Percentiles rank a stretch among this genome's conserved stretches.
Conservation (phyloP, 2,113 vertebrate species). For the Potamarius usumacintae region DNA sequence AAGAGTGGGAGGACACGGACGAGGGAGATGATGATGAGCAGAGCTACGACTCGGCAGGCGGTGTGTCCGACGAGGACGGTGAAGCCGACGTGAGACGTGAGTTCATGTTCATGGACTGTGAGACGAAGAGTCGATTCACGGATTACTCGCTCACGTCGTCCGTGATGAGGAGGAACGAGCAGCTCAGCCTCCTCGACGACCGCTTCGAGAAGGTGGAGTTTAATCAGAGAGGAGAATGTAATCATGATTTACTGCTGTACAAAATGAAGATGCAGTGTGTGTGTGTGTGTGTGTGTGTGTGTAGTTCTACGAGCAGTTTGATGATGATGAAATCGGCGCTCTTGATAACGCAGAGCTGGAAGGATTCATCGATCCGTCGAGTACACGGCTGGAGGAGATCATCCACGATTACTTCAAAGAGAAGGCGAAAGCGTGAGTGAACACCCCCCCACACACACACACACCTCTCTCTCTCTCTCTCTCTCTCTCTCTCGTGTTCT, state of each 20-base stretch:
- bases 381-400: constrained; percentile 82
- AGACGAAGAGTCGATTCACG: constrained; percentile 94
- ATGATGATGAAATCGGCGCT: constrained; percentile 94
- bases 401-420: constrained; percentile 89
- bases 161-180: constrained; percentile 91
- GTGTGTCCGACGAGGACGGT: constrained; percentile 69
- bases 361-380: constrained; percentile 84
- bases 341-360: constrained; percentile 94
- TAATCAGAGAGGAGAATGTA: neutral
- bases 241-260: neutral
- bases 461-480: neutral
- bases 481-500: neutral
- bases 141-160: constrained; percentile 94
- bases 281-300: constrained; percentile 8
- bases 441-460: neutral
- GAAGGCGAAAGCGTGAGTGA: constrained; percentile 84
- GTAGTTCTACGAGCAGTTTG: constrained; percentile 94
- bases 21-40: constrained; percentile 49
- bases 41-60: constrained; percentile 72
- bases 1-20: constrained; percentile 84
- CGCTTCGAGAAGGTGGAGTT: constrained; percentile 89
- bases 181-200: constrained; percentile 89
- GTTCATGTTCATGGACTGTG: constrained; percentile 86
- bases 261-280: neutral
- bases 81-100: constrained; percentile 52